Conservation (phyloP, 2,113 vertebrate species). For the Drymodes brunneopygia region DNA sequence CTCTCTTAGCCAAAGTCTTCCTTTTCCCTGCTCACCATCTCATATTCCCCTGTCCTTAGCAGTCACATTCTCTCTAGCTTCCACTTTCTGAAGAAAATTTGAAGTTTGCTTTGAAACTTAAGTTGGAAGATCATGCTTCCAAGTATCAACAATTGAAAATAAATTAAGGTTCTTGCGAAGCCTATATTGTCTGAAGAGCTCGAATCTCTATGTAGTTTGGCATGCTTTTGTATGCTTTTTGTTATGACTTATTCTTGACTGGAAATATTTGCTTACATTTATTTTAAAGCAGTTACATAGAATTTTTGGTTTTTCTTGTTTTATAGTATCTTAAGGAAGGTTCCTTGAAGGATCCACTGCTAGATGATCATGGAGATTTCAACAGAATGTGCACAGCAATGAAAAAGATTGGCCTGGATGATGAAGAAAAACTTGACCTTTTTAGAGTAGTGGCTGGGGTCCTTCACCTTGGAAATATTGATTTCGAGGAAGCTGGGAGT, state of each 20-base stretch:
- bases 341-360: conserved; percentile 90
- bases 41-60: not conserved
- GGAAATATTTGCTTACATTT: not conserved
- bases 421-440: conserved; percentile 92
- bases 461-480: conserved; percentile 93
- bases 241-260: not conserved
- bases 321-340: conserved; percentile 87
- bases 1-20: not conserved
- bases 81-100: not conserved
- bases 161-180: not conserved
- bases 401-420: conserved; percentile 95
- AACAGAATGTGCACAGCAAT: conserved; percentile 93
- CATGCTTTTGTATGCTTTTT: conserved; percentile 13
- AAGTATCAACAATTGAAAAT: not conserved
- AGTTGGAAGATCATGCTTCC: not conserved
- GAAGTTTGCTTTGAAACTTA: not conserved
- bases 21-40: not conserved
- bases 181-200: not conserved
- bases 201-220: not conserved
- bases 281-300: not conserved
- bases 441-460: conserved; percentile 96
- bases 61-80: not conserved
- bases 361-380: conserved; percentile 94
- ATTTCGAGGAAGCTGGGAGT: conserved; percentile 97
- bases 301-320: not conserved